Percentiles rank a stretch among this genome's conserved stretches.
These are phyloP conservation scores for Marronus borbonicus DNA, from an alignment of 2,888 invertebrate genomes.

Conservation along the genomic window DNA sequence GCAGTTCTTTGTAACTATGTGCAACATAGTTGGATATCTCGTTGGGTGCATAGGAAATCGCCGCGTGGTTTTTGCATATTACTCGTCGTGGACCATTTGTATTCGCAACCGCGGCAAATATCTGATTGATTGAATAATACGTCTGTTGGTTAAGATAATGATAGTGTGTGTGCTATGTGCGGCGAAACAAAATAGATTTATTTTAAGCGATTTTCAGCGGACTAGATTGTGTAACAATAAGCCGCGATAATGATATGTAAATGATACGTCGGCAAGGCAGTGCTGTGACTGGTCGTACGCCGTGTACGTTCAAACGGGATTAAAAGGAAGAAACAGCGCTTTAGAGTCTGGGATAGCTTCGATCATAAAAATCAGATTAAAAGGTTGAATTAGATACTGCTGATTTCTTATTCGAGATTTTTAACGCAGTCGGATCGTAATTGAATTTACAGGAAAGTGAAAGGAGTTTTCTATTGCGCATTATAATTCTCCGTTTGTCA, in stretches of 20 bases:
- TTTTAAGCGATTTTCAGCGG: not conserved
- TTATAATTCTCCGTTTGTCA: not conserved
- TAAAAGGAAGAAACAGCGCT: not conserved
- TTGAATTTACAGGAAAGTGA: constrained; percentile 3
- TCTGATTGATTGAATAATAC: constrained; percentile 41
- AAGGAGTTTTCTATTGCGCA: not conserved
- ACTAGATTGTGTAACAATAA: constrained; percentile 15
- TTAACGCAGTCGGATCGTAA: too few species aligned
- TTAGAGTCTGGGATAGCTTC: not conserved
- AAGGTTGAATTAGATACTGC: not conserved
- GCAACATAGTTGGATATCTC: not conserved
- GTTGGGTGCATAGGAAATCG: too few species aligned
- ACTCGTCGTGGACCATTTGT: constrained; percentile 1
- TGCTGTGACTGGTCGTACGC: not conserved
- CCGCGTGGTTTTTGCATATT: not conserved
- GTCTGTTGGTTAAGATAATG: constrained; percentile 31
- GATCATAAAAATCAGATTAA: not conserved
- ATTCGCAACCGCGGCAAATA: constrained; percentile 10
- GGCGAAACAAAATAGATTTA: constrained; percentile 21
- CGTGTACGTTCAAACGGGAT: not conserved
- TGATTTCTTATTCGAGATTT: too few species aligned
- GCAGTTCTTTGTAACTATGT: not conserved
- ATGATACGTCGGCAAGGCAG: constrained; percentile 2
- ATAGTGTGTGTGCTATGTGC: not conserved
- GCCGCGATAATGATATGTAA: constrained; percentile 5